phyloP scores from a whole-genome alignment of 2,888 invertebrate genomes.

The Hyalella azteca region DNA sequence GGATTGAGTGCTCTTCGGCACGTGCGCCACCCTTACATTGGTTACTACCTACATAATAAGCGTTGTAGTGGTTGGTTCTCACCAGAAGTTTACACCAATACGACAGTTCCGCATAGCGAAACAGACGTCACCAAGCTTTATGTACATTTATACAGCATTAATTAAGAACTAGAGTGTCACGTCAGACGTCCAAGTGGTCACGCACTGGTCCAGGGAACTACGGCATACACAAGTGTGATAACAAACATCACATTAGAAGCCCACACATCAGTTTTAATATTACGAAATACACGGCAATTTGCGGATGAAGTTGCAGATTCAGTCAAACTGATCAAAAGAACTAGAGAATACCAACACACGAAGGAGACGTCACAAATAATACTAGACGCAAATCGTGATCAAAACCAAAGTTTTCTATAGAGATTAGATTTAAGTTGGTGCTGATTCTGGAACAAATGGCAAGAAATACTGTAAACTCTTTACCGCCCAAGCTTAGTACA shows the following conservation, averaged over 20 bases:
- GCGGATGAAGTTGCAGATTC: too few species aligned
- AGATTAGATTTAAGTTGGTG: too few species aligned
- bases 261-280: too few species aligned
- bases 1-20: too few species aligned
- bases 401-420: too few species aligned
- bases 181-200: background rate
- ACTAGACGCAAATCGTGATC: too few species aligned
- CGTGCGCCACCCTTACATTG: too few species aligned
- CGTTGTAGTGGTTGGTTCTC: slow-evolving; percentile 29
- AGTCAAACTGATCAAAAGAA: background rate
- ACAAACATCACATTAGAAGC: background rate
- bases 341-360: background rate
- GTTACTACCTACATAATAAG: slow-evolving; percentile 30
- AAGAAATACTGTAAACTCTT: too few species aligned
- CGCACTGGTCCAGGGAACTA: background rate
- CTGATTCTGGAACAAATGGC: too few species aligned
- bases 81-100: slow-evolving; percentile 32
- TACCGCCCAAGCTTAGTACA: too few species aligned
- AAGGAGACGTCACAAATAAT: background rate
- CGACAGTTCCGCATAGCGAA: slow-evolving; percentile 31
- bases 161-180: slow-evolving; percentile 18
- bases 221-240: background rate
- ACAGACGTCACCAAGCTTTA: slow-evolving; percentile 30
- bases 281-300: too few species aligned
- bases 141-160: slow-evolving; percentile 26